Conservation (phyloP, 2,113 vertebrate species). For the Eupsittula cactorum region DNA sequence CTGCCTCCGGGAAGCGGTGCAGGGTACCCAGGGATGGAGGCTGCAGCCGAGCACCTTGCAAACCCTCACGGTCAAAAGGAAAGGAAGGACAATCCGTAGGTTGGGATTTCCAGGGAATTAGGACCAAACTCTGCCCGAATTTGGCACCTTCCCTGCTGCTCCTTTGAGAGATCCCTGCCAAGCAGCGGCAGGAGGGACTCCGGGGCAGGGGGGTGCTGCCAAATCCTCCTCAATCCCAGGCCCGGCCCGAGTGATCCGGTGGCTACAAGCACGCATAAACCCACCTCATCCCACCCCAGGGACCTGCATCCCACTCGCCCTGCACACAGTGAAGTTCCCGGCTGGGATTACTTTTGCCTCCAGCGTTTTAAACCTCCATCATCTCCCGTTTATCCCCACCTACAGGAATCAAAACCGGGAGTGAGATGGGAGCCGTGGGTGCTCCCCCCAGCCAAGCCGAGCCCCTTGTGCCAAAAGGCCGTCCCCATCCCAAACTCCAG, state of each 20-base stretch:
- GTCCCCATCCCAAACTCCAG: background rate
- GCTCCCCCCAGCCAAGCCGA: background rate
- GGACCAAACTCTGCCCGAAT: background rate
- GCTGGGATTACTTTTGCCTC: background rate
- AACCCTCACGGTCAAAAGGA: accelerated
- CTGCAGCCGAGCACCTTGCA: background rate
- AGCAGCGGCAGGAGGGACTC: background rate
- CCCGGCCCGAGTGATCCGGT: accelerated
- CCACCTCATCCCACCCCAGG: background rate
- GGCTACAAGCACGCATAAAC: background rate
- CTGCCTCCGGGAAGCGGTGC: background rate
- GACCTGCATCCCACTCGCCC: background rate
- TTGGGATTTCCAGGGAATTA: constrained; percentile 14
- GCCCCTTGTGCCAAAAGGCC: background rate
- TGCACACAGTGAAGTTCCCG: background rate
- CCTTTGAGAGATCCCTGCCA: background rate
- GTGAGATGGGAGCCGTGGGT: accelerated
- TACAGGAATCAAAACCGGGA: background rate
- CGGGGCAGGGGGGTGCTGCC: background rate
- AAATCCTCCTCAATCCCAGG: background rate
- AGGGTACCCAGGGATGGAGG: background rate
- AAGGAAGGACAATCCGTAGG: background rate
- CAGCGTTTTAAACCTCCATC: background rate
- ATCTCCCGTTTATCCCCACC: background rate
- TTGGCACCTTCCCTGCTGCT: background rate